Conservation (phyloP, 1,140 invertebrate genomes). For the Aphis craccivora region DNA sequence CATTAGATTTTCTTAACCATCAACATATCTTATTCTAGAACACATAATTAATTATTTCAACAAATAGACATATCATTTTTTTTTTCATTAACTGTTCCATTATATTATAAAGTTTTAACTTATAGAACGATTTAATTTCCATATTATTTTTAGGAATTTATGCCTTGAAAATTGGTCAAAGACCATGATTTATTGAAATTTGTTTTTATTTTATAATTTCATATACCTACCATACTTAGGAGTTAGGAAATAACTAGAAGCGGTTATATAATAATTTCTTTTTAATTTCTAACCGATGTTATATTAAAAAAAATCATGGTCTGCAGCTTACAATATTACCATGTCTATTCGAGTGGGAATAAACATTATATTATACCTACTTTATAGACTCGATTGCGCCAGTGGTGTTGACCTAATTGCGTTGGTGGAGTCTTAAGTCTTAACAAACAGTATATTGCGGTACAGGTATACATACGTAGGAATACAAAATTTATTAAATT, state of each 20-base stretch:
- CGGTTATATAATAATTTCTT: not conserved
- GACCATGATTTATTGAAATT: not conserved
- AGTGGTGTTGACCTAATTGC: constrained; percentile 1
- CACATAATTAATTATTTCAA: not conserved
- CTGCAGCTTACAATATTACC: not conserved
- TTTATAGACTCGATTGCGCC: not conserved
- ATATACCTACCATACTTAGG: not conserved
- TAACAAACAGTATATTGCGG: not conserved
- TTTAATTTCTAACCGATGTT: not conserved
- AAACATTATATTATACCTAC: not conserved
- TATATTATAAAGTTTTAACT: not conserved
- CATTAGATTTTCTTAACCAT: not conserved
- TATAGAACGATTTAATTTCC: not conserved
- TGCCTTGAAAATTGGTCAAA: not conserved
- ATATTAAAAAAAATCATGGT: not conserved
- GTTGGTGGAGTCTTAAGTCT: not conserved
- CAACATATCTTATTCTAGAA: not conserved
- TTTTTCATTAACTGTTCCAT: too few relatives aligned
- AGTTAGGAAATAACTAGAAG: not conserved
- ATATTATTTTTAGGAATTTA: not conserved
- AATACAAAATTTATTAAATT: not conserved
- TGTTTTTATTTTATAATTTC: not conserved
- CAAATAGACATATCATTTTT: not conserved
- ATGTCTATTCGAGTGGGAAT: not conserved
- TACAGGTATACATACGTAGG: not conserved